Conservation (phyloP, 1,140 invertebrate genomes). For the Caenorhabditis briggsae region DNA sequence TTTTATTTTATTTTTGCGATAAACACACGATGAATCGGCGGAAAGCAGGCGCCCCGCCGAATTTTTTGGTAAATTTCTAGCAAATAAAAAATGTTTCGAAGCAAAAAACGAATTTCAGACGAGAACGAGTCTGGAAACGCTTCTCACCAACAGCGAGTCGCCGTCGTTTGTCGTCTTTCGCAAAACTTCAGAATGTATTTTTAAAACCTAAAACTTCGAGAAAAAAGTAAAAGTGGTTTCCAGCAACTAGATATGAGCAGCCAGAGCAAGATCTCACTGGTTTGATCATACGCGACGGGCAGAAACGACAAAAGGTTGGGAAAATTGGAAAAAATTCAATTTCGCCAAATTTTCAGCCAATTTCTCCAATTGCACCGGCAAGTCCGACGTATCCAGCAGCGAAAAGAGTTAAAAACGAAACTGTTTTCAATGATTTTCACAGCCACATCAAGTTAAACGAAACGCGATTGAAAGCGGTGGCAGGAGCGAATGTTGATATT, state of each 20-base stretch:
- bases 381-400: neutral
- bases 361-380: neutral
- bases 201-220: neutral
- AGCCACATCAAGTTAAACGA: neutral
- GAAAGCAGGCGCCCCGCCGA: neutral
- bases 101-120: neutral
- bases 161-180: neutral
- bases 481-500: neutral
- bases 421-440: neutral
- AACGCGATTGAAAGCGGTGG: neutral
- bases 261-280: neutral
- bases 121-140: neutral
- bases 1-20: neutral
- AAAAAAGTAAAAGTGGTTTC: neutral
- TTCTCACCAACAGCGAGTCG: conserved; percentile 29
- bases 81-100: neutral
- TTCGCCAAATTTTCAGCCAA: neutral
- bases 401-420: neutral
- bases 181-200: neutral
- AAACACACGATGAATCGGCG: neutral
- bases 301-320: neutral
- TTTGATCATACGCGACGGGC: neutral
- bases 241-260: neutral
- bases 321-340: neutral
- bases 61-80: neutral